These are phyloP conservation scores for Pimephales promelas DNA, from an alignment of 2,113 vertebrate species.

Conservation along the genomic window DNA sequence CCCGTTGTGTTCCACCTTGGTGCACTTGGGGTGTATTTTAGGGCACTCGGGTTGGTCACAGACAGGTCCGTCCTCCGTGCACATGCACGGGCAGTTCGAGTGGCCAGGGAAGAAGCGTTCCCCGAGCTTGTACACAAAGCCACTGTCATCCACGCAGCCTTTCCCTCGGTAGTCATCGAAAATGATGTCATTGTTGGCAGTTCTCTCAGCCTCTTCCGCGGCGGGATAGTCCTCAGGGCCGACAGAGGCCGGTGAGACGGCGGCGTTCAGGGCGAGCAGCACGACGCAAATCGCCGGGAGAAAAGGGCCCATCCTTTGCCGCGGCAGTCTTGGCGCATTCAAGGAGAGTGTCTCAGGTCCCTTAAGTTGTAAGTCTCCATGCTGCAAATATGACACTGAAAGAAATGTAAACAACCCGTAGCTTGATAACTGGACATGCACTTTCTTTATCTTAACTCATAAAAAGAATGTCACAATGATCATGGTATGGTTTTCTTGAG, in stretches of 20 bases:
- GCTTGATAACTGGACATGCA: constrained; percentile 6
- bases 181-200: constrained; percentile 88
- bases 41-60: constrained; percentile 98
- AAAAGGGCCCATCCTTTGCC: constrained; percentile 91
- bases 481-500: neutral
- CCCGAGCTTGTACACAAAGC: constrained; percentile 97
- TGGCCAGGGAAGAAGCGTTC: constrained; percentile 98
- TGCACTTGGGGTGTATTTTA: constrained; percentile 98
- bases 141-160: constrained; percentile 98
- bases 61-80: constrained; percentile 98
- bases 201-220: constrained; percentile 90
- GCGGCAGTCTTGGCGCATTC: constrained; percentile 73
- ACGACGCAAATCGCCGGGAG: constrained; percentile 85
- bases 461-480: neutral
- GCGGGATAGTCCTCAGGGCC: constrained; percentile 88
- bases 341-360: constrained; percentile 64
- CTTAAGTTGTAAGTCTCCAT: constrained; percentile 63
- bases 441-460: neutral
- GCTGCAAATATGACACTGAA: constrained; percentile 34
- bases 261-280: constrained; percentile 83
- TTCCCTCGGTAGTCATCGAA: constrained; percentile 99
- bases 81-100: constrained; percentile 97
- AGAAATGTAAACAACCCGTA: neutral
- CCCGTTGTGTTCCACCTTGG: constrained; percentile 98
- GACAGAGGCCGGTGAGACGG: constrained; percentile 84